These are phyloP conservation scores for Diplosoma virens DNA, from an alignment of 23 tunicate species.

Conservation along the genomic window DNA sequence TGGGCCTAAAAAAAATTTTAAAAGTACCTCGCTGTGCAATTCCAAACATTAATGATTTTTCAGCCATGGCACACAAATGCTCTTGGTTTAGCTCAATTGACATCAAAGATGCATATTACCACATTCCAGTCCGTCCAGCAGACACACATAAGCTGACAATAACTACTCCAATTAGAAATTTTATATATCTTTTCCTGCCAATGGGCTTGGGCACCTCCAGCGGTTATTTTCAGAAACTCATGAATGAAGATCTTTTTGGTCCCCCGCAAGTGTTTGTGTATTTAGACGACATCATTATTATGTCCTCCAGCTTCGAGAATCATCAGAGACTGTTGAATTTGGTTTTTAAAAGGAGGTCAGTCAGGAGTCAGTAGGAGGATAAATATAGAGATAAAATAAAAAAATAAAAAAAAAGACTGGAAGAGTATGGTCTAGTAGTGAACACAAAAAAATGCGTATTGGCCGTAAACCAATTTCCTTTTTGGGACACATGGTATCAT, in stretches of 20 bases:
- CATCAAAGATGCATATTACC: background rate
- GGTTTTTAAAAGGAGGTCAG: background rate
- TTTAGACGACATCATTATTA: slow-evolving; percentile 9
- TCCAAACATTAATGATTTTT: slow-evolving; percentile 7
- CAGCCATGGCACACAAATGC: background rate
- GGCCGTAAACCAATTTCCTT: too few relatives aligned
- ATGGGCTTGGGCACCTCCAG: background rate
- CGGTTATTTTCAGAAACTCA: background rate
- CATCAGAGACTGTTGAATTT: background rate
- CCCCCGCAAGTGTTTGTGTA: background rate
- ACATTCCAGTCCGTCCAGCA: background rate
- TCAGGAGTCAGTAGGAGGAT: too few relatives aligned
- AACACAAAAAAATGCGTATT: too few relatives aligned
- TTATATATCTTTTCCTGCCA: background rate
- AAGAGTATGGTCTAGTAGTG: too few relatives aligned
- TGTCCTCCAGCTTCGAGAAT: background rate
- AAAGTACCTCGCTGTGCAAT: background rate
- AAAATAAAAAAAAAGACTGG: too few relatives aligned
- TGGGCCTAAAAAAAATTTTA: background rate
- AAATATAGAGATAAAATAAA: too few relatives aligned
- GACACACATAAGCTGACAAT: background rate
- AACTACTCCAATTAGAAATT: slow-evolving; percentile 2
- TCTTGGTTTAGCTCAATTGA: background rate
- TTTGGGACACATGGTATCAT: too few relatives aligned
- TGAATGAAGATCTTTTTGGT: background rate